phyloP scores from a whole-genome alignment of 2,888 invertebrate genomes.

The Hirtodrosophila confusa region DNA sequence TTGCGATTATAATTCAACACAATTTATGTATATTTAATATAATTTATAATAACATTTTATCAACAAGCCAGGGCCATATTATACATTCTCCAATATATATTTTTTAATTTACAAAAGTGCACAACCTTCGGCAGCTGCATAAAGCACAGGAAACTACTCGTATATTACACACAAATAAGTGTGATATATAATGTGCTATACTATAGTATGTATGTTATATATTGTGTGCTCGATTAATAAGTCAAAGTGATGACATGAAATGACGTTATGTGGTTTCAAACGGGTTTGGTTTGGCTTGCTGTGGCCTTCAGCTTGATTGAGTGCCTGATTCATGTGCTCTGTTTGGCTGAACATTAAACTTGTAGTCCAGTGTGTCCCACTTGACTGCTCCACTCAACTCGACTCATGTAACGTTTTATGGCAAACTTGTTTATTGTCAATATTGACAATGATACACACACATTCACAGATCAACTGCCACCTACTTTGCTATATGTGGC shows the following conservation, averaged over 20 bases:
- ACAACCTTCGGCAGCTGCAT: slow-evolving; percentile 36
- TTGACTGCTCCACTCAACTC: slow-evolving; percentile 36
- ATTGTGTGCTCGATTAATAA: slow-evolving; percentile 61
- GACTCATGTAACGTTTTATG: slow-evolving; percentile 66
- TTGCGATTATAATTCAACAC: slow-evolving; percentile 31
- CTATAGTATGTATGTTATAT: slow-evolving; percentile 4
- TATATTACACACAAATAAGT: slow-evolving; percentile 11
- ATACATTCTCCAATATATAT: slow-evolving; percentile 27
- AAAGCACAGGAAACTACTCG: slow-evolving; percentile 16
- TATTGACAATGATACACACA: slow-evolving; percentile 70
- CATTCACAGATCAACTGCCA: slow-evolving; percentile 40
- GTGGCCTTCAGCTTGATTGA: slow-evolving; percentile 63
- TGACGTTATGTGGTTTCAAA: slow-evolving; percentile 20
- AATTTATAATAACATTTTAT: slow-evolving; percentile 68
- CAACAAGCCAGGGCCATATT: slow-evolving; percentile 44
- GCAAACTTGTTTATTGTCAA: slow-evolving; percentile 80
- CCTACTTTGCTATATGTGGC: slow-evolving; percentile 26
- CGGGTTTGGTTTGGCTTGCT: slow-evolving; percentile 1
- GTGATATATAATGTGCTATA: slow-evolving; percentile 15
- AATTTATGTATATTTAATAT: slow-evolving; percentile 67
- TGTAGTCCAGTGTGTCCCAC: slow-evolving; percentile 27
- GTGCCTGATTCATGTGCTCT: slow-evolving; percentile 55
- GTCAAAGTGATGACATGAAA: slow-evolving; percentile 63
- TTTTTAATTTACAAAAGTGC: slow-evolving; percentile 67
- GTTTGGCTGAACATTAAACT: slow-evolving; percentile 28